Base-by-base conservation (phyloP, 2,113 vertebrate species). In the Antechinus stuartii region DNA sequence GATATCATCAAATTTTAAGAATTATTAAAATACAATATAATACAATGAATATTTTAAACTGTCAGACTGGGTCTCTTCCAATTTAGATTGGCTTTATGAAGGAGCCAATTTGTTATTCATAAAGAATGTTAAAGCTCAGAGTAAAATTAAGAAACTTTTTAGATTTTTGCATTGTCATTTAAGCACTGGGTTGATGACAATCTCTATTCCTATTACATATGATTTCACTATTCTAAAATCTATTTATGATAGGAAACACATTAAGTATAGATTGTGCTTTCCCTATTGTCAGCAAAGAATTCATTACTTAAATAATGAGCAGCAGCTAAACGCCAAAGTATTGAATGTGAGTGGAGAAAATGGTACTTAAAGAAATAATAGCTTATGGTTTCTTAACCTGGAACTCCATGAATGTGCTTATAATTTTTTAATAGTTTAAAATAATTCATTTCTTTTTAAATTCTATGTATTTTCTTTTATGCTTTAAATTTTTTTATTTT, bases 191-290 rank as follows among this genome's bases (percentile, higher is more conserved):
- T 84, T 84, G 61, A 84, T 84, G 16, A 23, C 35, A 42, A n/a
- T 84, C 68, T 84, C n/a, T 84, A 22, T 42, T 42, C 35, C 19
- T 84, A 42, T 84, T 84, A 19, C n/a, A 84, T 22, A 8, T 84
- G n/a, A 84, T 7, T 84, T 42, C 68, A 42, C 68, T 84, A n/a
- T 84, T 42, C n/a, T 84, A 7, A 42, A 84, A 6, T 42, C 68
- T 84, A n/a, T 76, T 76, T 76, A 84, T 84, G 68, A 84, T 42
- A 84, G 68, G 68, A 84, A 84, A 84, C n/a, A 84, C n/a, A 84
- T 84, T 22, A 84, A 84, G 16, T 22, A 84, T 42, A 42, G n/a
- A 84, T 84, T 84, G 6, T 42, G 19, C 68, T 42, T 84, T 19
- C 68, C 35, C 19, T 42, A 84, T 23, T 84, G 68, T 84, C 68